A percentile compares a stretch with the other conserved stretches of the same genome.
Conservation (phyloP, 2,797 vertebrate species). For the Balearica regulorum region DNA sequence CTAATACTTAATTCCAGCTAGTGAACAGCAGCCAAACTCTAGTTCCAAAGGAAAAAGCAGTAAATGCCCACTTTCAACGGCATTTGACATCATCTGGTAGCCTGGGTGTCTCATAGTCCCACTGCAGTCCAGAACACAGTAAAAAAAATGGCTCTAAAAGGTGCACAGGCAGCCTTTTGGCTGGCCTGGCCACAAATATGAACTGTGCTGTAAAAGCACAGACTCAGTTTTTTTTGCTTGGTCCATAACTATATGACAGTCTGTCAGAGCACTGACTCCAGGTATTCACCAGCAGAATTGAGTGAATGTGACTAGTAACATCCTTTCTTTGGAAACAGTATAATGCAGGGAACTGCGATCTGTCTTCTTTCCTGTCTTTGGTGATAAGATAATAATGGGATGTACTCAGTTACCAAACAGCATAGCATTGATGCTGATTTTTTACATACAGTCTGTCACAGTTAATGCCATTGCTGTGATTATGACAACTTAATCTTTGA, state of each 20-base stretch:
- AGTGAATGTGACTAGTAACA: not conserved
- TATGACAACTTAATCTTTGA: not conserved
- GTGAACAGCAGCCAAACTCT: not conserved
- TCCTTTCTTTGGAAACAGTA: not conserved
- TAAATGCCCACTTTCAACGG: not conserved
- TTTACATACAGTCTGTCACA: not conserved
- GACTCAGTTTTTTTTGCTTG: not conserved
- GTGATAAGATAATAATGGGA: not conserved
- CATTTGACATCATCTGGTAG: not conserved
- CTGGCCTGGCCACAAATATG: not conserved
- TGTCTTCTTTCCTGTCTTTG: not conserved
- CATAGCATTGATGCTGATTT: not conserved
- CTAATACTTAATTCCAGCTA: not conserved
- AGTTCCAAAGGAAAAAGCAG: not conserved
- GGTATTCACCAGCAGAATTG: not conserved
- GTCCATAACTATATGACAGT: not conserved
- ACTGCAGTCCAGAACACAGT: not conserved
- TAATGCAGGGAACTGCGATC: fast-evolving
- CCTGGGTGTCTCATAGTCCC: not conserved
- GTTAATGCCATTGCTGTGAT: not conserved
- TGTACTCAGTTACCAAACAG: not conserved
- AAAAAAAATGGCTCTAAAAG: not conserved
- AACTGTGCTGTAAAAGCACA: not conserved
- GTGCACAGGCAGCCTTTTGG: not conserved
- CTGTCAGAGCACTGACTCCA: not conserved